Conservation (phyloP, 1,140 invertebrate species). For the Sesamia nonagrioides region DNA sequence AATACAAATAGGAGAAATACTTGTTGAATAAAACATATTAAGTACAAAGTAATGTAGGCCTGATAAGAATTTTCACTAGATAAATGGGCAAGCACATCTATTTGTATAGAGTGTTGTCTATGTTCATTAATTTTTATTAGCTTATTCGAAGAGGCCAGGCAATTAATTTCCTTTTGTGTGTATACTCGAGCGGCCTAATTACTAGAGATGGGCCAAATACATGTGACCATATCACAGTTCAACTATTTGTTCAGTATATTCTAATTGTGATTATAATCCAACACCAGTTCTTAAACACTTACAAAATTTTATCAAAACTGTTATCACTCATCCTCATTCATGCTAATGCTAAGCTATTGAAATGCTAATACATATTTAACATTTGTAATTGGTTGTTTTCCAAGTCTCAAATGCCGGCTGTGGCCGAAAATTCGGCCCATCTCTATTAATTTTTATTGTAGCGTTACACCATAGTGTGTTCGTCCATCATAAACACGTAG, state of each 20-base stretch:
- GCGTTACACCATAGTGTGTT: neutral
- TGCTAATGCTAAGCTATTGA: too few species aligned
- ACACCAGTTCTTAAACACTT: too few species aligned
- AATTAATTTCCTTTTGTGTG: constrained; percentile 43
- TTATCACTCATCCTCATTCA: too few species aligned
- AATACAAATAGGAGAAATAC: too few species aligned
- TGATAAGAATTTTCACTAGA: too few species aligned
- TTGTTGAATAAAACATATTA: too few species aligned
- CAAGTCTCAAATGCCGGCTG: too few species aligned
- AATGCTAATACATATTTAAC: too few species aligned
- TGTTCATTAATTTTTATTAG: constrained; percentile 31
- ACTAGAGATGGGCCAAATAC: constrained; percentile 1
- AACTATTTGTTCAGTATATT: too few species aligned
- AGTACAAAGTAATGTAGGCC: neutral
- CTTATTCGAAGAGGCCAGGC: constrained; percentile 7
- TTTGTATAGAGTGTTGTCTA: constrained; percentile 39
- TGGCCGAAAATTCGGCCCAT: neutral
- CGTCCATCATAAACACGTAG: neutral
- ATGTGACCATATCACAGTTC: neutral
- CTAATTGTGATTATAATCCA: too few species aligned
- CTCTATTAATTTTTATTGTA: constrained; percentile 3
- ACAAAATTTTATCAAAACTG: too few species aligned
- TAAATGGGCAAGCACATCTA: neutral
- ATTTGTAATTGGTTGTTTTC: neutral
- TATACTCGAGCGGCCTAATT: constrained; percentile 11